Conservation (phyloP, 2,888 invertebrate genomes). For the Mystacides longicornis region DNA sequence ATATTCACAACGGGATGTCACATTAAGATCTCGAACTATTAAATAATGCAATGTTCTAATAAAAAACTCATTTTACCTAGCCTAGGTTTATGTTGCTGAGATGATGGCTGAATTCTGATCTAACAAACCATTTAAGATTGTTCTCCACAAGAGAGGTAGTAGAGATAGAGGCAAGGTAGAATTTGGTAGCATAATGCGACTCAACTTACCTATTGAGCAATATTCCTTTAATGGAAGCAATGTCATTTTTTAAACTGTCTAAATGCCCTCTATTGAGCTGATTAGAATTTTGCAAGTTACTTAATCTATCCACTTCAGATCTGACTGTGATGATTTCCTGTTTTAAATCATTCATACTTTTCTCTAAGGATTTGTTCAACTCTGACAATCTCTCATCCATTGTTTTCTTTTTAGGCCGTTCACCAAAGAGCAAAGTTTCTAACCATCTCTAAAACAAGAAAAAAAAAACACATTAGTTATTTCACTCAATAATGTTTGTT, state of each 20-base stretch:
- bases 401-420: conserved; percentile 53
- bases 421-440: conserved; percentile 61
- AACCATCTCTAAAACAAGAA: conserved; percentile 49
- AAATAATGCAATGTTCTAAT: too few species aligned
- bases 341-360: conserved; percentile 52
- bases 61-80: too few species aligned
- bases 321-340: conserved; percentile 58
- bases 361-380: conserved; percentile 58
- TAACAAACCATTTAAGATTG: too few species aligned
- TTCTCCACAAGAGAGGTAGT: too few species aligned
- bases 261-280: conserved; percentile 53
- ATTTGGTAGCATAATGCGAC: not conserved
- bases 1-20: too few species aligned
- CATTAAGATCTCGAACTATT: too few species aligned
- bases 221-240: conserved; percentile 66
- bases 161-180: too few species aligned
- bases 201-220: conserved; percentile 64
- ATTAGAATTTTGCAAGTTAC: conserved; percentile 37
- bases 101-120: too few species aligned
- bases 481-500: too few species aligned
- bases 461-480: too few species aligned
- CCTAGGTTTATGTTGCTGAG: too few species aligned
- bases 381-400: conserved; percentile 61
- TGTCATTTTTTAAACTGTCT: conserved; percentile 58
- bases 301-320: conserved; percentile 52